Evolutionary conservation across 2,113 vertebrate species (phyloP), one percentile per base, ranked within the genome.

Genomic region (Dicrurus megarhynchus): DNA sequence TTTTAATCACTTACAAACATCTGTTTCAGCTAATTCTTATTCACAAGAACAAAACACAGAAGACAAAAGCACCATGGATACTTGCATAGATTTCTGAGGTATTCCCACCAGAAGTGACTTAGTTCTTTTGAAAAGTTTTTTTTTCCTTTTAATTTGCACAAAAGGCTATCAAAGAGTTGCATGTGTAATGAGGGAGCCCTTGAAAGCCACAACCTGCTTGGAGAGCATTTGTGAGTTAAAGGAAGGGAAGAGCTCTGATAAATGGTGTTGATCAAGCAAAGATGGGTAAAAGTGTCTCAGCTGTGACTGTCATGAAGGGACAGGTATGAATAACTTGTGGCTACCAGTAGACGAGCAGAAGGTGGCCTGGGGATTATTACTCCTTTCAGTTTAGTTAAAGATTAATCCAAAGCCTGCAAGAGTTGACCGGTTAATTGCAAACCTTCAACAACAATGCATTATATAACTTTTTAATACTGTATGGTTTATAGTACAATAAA

Each of bases 11-110:
- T 92, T 73, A 46, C 8, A 30, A 82, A 89, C 74, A 93, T 71
- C 61, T 95, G 77, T 50, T 73, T 93, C 57, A 73, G 42, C 67
- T 87, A 85, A 76, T 94, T 87, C 50, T 89, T 79, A 89, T 95
- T 91, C 84, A 85, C 57, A 79, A 61, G 67, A 93, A 65, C 37
- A 76, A 92, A 87, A 82, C 18, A 52, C 7, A 28, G 50, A 70
- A 84, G 44, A 87, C 74, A 82, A 87, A 92, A 89, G 37, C 21
- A 33, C 22, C 3, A 1, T 52, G 33, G 78, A 42, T 63, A 46
- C 20, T 87, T 74, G 22, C 42, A 35, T 32, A 61, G 32, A 30
- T 89, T 87, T 90, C 63, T 64, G 76, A 56, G 22, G 17, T 92
- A 64, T 92, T 95, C 80, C 49, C 44, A 49, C 12, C 39, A 82